Evolutionary conservation across 2,113 vertebrate genomes (phyloP).

Genomic region (Athene noctua): DNA sequence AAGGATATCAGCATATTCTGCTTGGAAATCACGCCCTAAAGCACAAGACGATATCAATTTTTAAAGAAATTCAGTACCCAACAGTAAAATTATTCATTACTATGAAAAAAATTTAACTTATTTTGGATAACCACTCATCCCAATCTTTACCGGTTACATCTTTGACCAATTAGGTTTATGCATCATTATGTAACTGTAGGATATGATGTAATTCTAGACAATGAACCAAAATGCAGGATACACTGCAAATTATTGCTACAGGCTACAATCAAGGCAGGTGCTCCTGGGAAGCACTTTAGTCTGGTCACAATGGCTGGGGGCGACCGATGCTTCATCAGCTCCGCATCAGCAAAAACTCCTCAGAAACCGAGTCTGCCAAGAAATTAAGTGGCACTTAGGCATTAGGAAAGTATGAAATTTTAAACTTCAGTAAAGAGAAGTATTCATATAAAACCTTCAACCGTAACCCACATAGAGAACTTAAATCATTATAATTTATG

Average conservation of each 20-base stretch:
- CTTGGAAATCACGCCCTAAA: not conserved
- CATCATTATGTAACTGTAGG: too few relatives aligned
- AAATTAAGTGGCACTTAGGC: not conserved
- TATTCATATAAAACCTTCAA: not conserved
- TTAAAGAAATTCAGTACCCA: not conserved
- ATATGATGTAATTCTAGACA: not conserved
- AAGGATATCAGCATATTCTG: not conserved
- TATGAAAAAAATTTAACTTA: not conserved
- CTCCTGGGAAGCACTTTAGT: not conserved
- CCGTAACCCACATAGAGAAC: rapidly evolving
- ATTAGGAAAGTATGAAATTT: not conserved
- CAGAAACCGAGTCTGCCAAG: not conserved
- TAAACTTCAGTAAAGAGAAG: not conserved
- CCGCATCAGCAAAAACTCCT: not conserved
- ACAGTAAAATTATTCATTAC: not conserved
- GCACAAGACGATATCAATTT: too few relatives aligned
- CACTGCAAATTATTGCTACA: not conserved
- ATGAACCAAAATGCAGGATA: not conserved
- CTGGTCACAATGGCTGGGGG: not conserved
- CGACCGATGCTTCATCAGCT: not conserved
- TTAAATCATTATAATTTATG: too few relatives aligned
- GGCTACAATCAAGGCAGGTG: not conserved
- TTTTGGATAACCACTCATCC: not conserved
- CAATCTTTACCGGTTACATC: too few relatives aligned
- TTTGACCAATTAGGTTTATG: not conserved